Conservation (phyloP, 2,888 invertebrate species). For the Aphidoletes aphidimyza region DNA sequence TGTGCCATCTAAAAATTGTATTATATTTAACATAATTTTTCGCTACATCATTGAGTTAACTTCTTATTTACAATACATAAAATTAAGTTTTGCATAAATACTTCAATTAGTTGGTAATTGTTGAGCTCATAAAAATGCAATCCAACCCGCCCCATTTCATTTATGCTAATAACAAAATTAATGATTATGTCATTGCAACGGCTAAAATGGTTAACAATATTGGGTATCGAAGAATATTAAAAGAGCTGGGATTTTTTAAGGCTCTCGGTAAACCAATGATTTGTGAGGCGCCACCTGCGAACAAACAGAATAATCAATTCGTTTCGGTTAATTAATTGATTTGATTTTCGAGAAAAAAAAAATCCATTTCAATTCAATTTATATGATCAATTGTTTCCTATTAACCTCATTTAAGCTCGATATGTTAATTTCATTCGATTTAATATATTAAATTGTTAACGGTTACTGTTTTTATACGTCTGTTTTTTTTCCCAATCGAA, state of each 20-base stretch:
- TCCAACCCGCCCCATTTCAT: background rate
- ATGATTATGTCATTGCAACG: conserved; percentile 42
- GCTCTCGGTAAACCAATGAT: background rate
- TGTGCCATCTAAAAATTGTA: conserved; percentile 40
- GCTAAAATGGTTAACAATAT: conserved; percentile 6
- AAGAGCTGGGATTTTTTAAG: background rate
- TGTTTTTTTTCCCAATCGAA: no score
- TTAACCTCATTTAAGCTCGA: no score
- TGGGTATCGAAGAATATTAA: background rate
- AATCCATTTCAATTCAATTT: no score
- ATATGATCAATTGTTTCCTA: no score
- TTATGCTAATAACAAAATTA: conserved; percentile 13
- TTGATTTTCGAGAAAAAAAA: background rate
- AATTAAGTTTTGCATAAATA: conserved; percentile 37
- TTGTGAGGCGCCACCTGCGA: background rate
- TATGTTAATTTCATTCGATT: no score
- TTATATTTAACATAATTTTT: conserved; percentile 16
- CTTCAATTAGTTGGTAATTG: conserved; percentile 3
- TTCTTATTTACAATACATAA: conserved; percentile 53
- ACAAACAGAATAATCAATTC: no score
- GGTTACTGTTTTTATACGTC: no score
- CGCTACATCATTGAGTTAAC: conserved; percentile 47
- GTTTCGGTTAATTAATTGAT: no score
- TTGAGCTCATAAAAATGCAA: background rate
- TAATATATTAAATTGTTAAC: no score